Evolutionary conservation across 2,113 vertebrate genomes (phyloP).

Genomic region (Formicarius rufipectus): DNA sequence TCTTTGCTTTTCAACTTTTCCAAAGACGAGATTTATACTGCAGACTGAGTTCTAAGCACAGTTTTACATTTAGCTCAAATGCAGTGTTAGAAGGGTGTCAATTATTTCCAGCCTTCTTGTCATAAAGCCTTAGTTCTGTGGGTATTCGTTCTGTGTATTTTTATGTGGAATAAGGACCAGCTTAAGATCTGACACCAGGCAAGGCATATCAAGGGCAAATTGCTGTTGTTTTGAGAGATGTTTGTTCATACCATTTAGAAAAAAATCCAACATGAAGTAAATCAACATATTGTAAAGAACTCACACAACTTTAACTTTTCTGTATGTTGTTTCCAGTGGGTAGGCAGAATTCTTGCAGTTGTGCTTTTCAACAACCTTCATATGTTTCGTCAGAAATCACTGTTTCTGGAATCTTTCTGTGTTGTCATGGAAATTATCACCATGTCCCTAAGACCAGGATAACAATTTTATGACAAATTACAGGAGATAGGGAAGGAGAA

Average conservation of each 20-base stretch:
- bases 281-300: background rate
- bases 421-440: conserved; percentile 69
- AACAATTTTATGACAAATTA: conserved; percentile 46
- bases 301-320: background rate
- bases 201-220: background rate
- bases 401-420: conserved; percentile 27
- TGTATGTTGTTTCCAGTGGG: background rate
- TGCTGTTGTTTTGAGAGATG: background rate
- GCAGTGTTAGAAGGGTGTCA: background rate
- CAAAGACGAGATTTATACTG: background rate
- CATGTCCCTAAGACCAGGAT: conserved; percentile 4
- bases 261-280: background rate
- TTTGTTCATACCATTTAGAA: background rate
- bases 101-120: background rate
- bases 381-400: conserved; percentile 41
- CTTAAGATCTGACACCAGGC: background rate
- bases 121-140: background rate
- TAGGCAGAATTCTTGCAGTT: conserved; percentile 10
- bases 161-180: background rate
- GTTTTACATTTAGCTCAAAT: background rate
- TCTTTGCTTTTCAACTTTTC: background rate
- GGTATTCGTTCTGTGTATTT: background rate
- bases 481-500: conserved; percentile 18
- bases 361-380: conserved; percentile 11
- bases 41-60: background rate